Evolutionary conservation across 1,140 invertebrate species (phyloP), one percentile per base, ranked within the genome.

Genomic region (Acyrthosiphon pisum): DNA sequence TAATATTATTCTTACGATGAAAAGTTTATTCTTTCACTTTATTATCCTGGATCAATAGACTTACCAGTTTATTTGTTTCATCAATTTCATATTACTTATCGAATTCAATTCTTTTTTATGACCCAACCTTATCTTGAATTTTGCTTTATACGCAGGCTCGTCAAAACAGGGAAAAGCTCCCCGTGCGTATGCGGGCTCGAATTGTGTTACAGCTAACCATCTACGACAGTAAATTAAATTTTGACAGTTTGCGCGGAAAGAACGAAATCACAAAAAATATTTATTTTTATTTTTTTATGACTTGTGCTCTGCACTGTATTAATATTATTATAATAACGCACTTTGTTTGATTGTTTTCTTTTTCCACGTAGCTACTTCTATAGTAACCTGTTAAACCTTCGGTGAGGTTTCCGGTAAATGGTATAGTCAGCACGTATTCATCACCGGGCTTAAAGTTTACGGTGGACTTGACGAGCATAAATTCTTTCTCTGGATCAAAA

Each of bases 91-190:
- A n/a, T n/a, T 99, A 93, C 98, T 98, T 20, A 99, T 95, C 0
- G 97, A 96, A 0, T 95, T 96, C 94, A 97, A 97, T 14, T 96
- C 95, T 87, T 96, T 95, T 56, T 96, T 95, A 94, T 97, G 96
- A 2, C 96, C 97, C 50, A 99, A 95, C 30, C 95, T 97, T 23
- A 99, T 96, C 48, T 95, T 95, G 94, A 98, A 99, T 11, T 96
- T 97, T 0, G 99, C 98, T 95, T 99, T 99, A 94, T 98, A 96
- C 9, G 96, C 96, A 0, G 99, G 99, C 94, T 99, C 99, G 95
- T 99, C 99, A 95, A 99, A 99, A 95, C 98, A 99, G 0, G 99
- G 99, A 95, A 99, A 99, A 2, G 97, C 98, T 91, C 97, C 96
- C 92, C 99, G 96, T 0, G 99, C 99, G 94, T 98, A 96, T 0